Percentiles rank a stretch among this genome's conserved stretches.
These are phyloP conservation scores for Gasterosteus aculeatus DNA, from an alignment of 2,113 vertebrate species.

Conservation along the genomic window DNA sequence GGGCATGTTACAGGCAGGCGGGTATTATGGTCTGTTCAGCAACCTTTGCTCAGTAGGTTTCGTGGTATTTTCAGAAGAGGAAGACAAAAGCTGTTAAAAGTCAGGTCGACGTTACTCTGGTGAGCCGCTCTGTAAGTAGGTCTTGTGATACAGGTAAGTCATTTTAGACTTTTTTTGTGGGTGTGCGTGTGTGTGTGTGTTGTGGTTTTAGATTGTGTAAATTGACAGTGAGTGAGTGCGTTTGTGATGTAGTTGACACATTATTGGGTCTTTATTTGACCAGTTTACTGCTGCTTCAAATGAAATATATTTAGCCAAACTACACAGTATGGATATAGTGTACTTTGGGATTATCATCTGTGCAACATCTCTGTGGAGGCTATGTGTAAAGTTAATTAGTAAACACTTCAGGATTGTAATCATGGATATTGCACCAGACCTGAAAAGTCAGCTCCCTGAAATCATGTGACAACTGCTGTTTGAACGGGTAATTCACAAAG, in stretches of 20 bases:
- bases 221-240: background rate
- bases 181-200: background rate
- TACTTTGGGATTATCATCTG: background rate
- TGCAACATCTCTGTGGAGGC: too few relatives aligned
- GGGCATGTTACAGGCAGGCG: conserved; percentile 22
- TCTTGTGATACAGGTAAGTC: conserved; percentile 34
- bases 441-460: background rate
- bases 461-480: conserved; percentile 33
- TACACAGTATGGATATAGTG: background rate
- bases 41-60: conserved; percentile 76
- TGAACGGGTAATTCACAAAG: too few relatives aligned
- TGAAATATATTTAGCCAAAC: background rate
- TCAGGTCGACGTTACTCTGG: background rate
- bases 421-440: background rate
- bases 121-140: background rate
- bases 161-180: background rate
- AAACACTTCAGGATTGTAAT: background rate
- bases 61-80: conserved; percentile 28
- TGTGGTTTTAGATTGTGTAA: background rate
- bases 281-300: background rate
- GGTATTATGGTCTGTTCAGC: conserved; percentile 34
- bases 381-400: conserved; percentile 27
- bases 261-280: background rate
- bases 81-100: conserved; percentile 12
- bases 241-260: background rate